Evolutionary conservation across 2,797 vertebrate species (phyloP).

Genomic region (Balearica regulorum): DNA sequence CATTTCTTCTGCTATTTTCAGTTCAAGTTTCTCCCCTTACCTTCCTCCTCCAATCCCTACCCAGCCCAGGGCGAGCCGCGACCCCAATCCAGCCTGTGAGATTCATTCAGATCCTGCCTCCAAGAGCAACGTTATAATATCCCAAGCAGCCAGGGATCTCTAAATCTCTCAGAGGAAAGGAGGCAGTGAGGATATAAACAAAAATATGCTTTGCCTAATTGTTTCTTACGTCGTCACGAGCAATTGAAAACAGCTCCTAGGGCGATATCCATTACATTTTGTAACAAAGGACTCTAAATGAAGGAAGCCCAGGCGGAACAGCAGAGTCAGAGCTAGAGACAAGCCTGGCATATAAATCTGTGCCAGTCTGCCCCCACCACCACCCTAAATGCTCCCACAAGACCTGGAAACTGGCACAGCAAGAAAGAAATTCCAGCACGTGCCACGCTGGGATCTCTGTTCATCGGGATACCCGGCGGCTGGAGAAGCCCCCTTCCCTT

Average conservation of each 20-base stretch:
- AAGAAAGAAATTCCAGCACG: slow-evolving; percentile 47
- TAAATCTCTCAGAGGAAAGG: slow-evolving; percentile 59
- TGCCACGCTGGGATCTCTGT: fast-evolving
- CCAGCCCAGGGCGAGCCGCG: fast-evolving
- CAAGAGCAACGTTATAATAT: slow-evolving; percentile 26
- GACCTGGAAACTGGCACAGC: background rate
- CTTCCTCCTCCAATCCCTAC: background rate
- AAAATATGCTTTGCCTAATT: slow-evolving; percentile 71
- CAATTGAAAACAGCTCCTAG: slow-evolving; percentile 60
- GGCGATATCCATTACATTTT: slow-evolving; percentile 56
- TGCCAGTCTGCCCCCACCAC: background rate
- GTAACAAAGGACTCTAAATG: slow-evolving; percentile 60
- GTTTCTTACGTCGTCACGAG: slow-evolving; percentile 41
- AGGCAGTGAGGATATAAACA: slow-evolving; percentile 57
- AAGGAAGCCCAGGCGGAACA: slow-evolving; percentile 44
- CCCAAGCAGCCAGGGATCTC: background rate
- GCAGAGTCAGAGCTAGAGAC: slow-evolving; percentile 12
- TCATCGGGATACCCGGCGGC: background rate
- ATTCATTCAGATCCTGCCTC: background rate
- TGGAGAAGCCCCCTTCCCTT: background rate
- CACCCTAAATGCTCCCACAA: slow-evolving; percentile 17
- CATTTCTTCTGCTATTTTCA: background rate
- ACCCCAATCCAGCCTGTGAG: background rate
- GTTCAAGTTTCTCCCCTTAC: background rate
- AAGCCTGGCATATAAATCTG: slow-evolving; percentile 41